phyloP scores from a whole-genome alignment of 2,888 invertebrate genomes.

The Drosophila phalerata region DNA sequence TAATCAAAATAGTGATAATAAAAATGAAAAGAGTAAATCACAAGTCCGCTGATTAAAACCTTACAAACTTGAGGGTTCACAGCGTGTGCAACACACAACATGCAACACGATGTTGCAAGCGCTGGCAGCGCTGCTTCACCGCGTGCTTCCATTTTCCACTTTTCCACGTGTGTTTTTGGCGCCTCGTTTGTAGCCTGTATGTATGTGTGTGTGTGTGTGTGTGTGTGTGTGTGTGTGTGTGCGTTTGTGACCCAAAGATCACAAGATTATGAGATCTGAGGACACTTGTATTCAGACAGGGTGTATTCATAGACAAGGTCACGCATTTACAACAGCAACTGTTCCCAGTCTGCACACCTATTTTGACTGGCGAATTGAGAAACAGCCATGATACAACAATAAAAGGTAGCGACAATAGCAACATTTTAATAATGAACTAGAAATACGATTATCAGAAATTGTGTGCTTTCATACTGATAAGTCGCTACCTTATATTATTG shows the following conservation, averaged over 20 bases:
- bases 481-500: no score
- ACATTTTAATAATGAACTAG: no score
- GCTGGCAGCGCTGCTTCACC: slow-evolving; percentile 34
- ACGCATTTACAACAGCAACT: background rate
- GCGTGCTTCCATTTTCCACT: slow-evolving; percentile 30
- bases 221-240: slow-evolving; percentile 22
- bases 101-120: slow-evolving; percentile 9
- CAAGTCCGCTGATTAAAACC: slow-evolving; percentile 83
- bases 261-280: slow-evolving; percentile 85
- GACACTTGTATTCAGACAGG: slow-evolving; percentile 50
- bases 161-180: slow-evolving; percentile 64
- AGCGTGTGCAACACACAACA: slow-evolving; percentile 16
- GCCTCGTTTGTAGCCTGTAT: slow-evolving; percentile 46
- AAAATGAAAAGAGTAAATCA: no score
- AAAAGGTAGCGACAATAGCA: no score
- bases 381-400: no score
- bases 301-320: background rate
- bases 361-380: background rate
- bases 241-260: slow-evolving; percentile 69
- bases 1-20: background rate
- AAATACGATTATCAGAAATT: no score
- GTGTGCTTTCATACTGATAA: no score
- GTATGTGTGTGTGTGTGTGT: slow-evolving; percentile 18
- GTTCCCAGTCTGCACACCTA: background rate
- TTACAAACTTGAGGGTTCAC: slow-evolving; percentile 75